Percentiles rank a stretch among this genome's conserved stretches.
These are phyloP conservation scores for Sander vitreus DNA, from an alignment of 2,113 vertebrate species.

Conservation along the genomic window DNA sequence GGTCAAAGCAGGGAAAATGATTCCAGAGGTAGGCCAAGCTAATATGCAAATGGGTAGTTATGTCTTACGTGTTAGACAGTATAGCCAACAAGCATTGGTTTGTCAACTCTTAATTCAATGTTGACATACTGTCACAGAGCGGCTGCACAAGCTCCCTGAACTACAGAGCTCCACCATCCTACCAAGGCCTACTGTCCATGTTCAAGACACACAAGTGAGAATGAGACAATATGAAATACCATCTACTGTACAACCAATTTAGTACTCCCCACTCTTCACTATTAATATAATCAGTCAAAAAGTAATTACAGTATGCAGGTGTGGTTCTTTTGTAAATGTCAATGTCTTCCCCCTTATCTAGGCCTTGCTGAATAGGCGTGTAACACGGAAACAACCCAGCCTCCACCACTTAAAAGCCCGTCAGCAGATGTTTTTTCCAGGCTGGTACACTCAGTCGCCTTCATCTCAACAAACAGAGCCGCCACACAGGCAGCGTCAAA, in stretches of 20 bases:
- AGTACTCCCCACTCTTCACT: background rate
- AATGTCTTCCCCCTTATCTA: conserved; percentile 11
- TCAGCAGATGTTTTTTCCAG: conserved; percentile 52
- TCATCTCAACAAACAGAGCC: conserved; percentile 11
- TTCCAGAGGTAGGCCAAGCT: conserved; percentile 77
- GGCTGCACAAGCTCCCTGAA: conserved; percentile 18
- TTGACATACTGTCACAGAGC: conserved; percentile 34
- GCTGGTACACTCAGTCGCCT: conserved; percentile 43
- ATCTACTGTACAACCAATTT: background rate
- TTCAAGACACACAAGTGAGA: conserved; percentile 81
- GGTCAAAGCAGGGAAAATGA: conserved; percentile 57
- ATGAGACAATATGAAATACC: background rate
- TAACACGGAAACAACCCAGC: conserved; percentile 31
- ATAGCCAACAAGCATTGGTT: accelerated
- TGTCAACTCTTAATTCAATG: background rate
- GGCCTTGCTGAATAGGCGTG: conserved; percentile 52
- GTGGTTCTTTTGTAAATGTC: background rate
- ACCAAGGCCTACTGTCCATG: conserved; percentile 63
- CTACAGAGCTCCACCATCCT: conserved; percentile 10
- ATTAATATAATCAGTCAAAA: background rate
- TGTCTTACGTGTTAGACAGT: background rate
- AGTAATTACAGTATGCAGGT: background rate
- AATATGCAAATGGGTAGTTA: conserved; percentile 10
- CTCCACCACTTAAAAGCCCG: conserved; percentile 32
- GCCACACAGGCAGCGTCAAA: background rate